Base-by-base conservation (phyloP, 92 coral and sea anemone species). In the Blastomussa wellsi region DNA sequence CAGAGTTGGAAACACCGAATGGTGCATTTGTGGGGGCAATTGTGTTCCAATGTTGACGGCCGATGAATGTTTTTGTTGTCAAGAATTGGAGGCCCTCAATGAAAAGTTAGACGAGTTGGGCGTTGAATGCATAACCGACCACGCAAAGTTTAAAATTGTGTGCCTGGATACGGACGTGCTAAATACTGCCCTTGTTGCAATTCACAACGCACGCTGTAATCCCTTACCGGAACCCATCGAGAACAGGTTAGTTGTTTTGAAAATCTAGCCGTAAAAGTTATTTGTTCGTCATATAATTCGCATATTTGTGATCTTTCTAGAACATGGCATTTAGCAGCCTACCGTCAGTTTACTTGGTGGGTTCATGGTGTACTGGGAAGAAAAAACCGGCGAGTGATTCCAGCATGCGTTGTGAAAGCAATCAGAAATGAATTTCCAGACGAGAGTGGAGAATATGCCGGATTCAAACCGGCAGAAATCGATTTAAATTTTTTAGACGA, bases 141-240 rank as follows among this genome's bases (percentile, higher is more conserved):
- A 84, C 14, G 53, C 65, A 31, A 86, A 76, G 36, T 86, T 89
- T 28, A 73, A 33, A 37, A 62, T 86, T 44, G 89, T 86, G 33
- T 86, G 92, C 49, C 65, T 86, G 12, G 82, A 89, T 71, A 80
- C 82, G 5, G 92, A 80, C 68, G 90, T 89, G 57, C 85, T 89
- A 14, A 47, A 79, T 84, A 89, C 92, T 71, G 82, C 92, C 7
- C 79, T 89, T 31, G 92, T 85, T 10, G 74, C 78, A 17, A 70
- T 74, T 55, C 89, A 79, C 74, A 86, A 89, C 79, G 8, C 75
- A 85, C 85, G 86, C 66, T 77, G 87, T 59, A 73, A 87, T 81
- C n/a, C n/a, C n/a, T n/a, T n/a, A n/a, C n/a, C n/a, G n/a, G n/a
- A n/a, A n/a, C n/a, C n/a, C n/a, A n/a, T 79, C 33, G 65, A 80